Base-by-base conservation (phyloP, 2,888 invertebrate species). In the Cosmopolites sordidus region DNA sequence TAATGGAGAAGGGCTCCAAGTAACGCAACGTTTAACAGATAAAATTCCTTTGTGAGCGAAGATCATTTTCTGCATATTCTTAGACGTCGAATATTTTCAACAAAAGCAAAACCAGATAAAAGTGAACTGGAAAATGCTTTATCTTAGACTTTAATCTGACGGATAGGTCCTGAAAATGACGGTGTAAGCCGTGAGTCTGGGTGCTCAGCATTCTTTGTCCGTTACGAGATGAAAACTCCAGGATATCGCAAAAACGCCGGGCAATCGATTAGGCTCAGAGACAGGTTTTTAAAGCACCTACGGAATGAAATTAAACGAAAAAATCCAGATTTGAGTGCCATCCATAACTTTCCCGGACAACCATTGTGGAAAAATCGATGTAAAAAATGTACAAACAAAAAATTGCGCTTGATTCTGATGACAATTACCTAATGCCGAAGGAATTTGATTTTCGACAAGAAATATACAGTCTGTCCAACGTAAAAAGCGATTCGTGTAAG, bases 241-340 rank as follows among this genome's bases (percentile, higher is more conserved):
- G 18, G 37, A 48, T 42, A 48, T 33, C 17, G 18, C 12, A 43
- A 49, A 38, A 49, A 49, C 30, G 16, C 17, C 1, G 14, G 37
- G 27, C 43, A 33, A 50, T 43, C 43, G 50, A 43, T 50, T 39
- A 43, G 39, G 18, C 33, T 22, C 16, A 18, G 43, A 41, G 22
- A 22, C 43, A 8, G 48, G 39, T 15, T 38, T 48, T 43, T 43
- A 49, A 47, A 27, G 15, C 16, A 8, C 14, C 14, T 11, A 3
- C 22, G 16, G 27, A 38, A 39, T 38, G 39, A 22, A 40, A 37
- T 47, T 14, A 9, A 11, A 22, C 22, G 22, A 47, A 29, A 30
- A 44, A 47, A 27, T 22, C 39, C 30, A 43, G 11, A 18, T 17
- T 8, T 22, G 30, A 43, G 33, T 11, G 29, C 37, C 33, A 43